phyloP scores from a whole-genome alignment of 2,113 vertebrate species.

The Colossoma macropomum region DNA sequence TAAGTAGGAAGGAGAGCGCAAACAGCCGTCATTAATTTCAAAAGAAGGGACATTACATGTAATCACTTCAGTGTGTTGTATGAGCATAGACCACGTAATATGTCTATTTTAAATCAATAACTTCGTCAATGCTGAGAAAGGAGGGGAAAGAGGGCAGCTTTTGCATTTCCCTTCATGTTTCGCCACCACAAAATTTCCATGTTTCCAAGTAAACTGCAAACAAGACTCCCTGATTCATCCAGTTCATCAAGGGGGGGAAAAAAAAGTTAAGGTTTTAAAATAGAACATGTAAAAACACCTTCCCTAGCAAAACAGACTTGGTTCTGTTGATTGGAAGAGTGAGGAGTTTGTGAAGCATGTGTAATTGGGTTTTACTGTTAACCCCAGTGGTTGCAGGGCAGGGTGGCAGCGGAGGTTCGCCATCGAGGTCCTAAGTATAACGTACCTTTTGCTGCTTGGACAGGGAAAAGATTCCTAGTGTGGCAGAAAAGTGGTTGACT shows the following conservation, averaged over 20 bases:
- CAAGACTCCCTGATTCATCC: conserved; percentile 71
- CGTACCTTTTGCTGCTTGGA: conserved; percentile 53
- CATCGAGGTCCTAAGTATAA: conserved; percentile 66
- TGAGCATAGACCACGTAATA: not conserved
- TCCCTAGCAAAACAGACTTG: conserved; percentile 76
- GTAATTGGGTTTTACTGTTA: conserved; percentile 71
- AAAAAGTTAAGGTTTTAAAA: conserved; percentile 75
- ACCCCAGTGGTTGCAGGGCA: conserved; percentile 67
- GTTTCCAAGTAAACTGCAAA: conserved; percentile 72
- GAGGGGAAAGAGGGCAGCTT: not conserved
- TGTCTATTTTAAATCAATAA: conserved; percentile 41
- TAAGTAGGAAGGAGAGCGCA: not conserved
- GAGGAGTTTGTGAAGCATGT: conserved; percentile 77
- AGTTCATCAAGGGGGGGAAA: conserved; percentile 64
- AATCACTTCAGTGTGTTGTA: not conserved
- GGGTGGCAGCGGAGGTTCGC: conserved; percentile 66
- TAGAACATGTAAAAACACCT: conserved; percentile 79
- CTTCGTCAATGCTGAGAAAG: not conserved
- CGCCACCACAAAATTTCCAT: conserved; percentile 65
- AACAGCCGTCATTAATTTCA: not conserved
- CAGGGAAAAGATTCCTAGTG: conserved; percentile 65
- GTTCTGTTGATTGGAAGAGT: conserved; percentile 82
- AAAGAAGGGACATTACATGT: not conserved
- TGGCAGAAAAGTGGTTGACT: conserved; percentile 42
- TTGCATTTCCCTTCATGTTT: conserved; percentile 57